Evolutionary conservation across 2,797 vertebrate species (phyloP).

Genomic region (Antrozous pallidus): DNA sequence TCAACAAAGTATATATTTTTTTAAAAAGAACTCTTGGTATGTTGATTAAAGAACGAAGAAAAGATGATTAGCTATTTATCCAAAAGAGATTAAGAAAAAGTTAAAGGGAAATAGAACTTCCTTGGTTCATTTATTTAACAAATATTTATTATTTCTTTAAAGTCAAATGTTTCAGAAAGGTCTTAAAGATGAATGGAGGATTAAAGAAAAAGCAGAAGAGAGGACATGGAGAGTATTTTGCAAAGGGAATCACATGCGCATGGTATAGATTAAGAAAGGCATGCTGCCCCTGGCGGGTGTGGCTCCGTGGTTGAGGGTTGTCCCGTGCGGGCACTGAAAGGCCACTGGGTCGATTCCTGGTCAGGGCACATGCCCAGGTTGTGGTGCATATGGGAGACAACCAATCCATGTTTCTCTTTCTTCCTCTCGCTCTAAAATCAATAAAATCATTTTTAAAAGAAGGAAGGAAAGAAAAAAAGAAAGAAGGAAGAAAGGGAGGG

Average conservation of each 20-base stretch:
- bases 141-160: constrained; percentile 16
- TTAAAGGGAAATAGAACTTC: neutral
- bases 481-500: too few relatives aligned
- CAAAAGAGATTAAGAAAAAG: neutral
- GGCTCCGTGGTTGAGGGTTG: neutral
- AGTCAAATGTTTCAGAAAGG: neutral
- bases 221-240: neutral
- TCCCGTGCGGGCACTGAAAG: neutral
- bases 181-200: neutral
- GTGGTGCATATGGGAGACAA: neutral
- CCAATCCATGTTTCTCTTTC: neutral
- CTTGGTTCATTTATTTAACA: neutral
- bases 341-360: neutral
- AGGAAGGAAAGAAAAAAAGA: too few relatives aligned
- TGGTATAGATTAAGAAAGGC: neutral
- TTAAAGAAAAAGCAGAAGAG: neutral
- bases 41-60: neutral
- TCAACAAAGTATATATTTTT: too few relatives aligned
- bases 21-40: neutral
- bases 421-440: neutral
- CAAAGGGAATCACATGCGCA: neutral
- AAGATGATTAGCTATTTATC: constrained; percentile 5
- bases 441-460: neutral
- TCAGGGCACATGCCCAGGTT: neutral
- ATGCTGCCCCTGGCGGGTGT: neutral